Base-by-base conservation (phyloP, 1,140 invertebrate genomes). In the Drosophila tani region DNA sequence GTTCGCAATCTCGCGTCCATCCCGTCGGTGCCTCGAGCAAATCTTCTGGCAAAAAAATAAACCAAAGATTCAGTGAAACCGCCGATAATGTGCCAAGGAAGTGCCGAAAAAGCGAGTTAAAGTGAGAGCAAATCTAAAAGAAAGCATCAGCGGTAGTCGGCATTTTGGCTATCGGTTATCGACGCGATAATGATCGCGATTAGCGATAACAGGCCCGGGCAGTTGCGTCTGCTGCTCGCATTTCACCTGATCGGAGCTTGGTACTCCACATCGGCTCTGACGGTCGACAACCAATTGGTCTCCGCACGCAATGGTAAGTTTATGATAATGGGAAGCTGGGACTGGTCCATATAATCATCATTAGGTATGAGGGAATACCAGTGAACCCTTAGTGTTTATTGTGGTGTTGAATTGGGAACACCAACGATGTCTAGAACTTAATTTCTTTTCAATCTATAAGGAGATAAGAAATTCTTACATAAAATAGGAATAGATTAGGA, bases 201-300 rank as follows among this genome's bases (percentile, higher is more conserved):
- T 43, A 63, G 63, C 17, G 50, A 75, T 65, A 40, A 56, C 4
- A 41, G 40, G 27, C 41, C 40, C 27, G 45, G 63, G 24, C 64
- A 51, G 53, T 62, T 64, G 27, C 60, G 56, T n/a, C 58, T 78
- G 59, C 60, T 82, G 35, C 49, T 66, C n/a, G 49, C 60, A 53
- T 49, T 86, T 38, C 75, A 57, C 49, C 67, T 66, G 51, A n/a
- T 56, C 41, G 43, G 45, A 12, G 7, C n/a, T 21, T 56, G 60
- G 57, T 41, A 60, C 17, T 15, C 19, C 15, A 32, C 68, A 11
- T 24, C 29, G 6, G 60, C 79, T 12, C 64, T 92, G 51, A 92
- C 91, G 7, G 91, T 92, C 69, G 91, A 92, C 76, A 92, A 92
- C 73, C 91, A 92, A 70, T 75, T 92, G 67, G 91, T 92, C 38